phyloP scores from a whole-genome alignment of 2,797 vertebrate genomes.

The Labroides dimidiatus region DNA sequence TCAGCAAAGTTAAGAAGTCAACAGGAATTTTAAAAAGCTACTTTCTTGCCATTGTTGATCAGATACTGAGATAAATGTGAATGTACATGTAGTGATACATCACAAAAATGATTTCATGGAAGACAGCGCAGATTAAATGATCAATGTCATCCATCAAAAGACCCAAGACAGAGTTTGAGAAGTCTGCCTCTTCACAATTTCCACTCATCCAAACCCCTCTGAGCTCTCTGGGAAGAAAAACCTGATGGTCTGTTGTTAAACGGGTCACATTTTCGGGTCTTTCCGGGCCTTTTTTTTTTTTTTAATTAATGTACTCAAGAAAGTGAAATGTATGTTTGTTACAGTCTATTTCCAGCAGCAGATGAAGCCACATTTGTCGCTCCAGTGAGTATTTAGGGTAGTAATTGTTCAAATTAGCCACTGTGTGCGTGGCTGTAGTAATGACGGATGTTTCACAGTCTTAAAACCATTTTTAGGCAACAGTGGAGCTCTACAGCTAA shows the following conservation, averaged over 20 bases:
- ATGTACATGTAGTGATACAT: background rate
- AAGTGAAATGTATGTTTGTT: background rate
- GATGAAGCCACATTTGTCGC: constrained; percentile 2
- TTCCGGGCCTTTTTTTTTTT: background rate
- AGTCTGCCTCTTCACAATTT: background rate
- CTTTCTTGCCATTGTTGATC: background rate
- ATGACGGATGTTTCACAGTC: background rate
- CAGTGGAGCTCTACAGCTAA: background rate
- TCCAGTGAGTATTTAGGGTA: constrained; percentile 1
- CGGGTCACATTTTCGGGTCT: background rate
- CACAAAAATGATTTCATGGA: background rate
- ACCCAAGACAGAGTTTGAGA: background rate
- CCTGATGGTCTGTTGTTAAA: background rate
- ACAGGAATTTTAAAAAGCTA: background rate
- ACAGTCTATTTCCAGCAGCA: background rate
- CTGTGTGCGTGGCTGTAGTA: background rate
- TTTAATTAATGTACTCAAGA: background rate
- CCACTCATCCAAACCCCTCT: background rate
- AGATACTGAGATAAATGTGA: background rate
- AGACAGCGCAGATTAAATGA: background rate
- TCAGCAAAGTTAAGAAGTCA: background rate
- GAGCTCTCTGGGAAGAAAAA: background rate
- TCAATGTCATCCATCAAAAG: background rate
- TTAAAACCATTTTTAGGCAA: background rate
- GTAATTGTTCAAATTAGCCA: background rate